Evolutionary conservation across 2,888 invertebrate genomes (phyloP).

Genomic region (Vandiemenella viatica): DNA sequence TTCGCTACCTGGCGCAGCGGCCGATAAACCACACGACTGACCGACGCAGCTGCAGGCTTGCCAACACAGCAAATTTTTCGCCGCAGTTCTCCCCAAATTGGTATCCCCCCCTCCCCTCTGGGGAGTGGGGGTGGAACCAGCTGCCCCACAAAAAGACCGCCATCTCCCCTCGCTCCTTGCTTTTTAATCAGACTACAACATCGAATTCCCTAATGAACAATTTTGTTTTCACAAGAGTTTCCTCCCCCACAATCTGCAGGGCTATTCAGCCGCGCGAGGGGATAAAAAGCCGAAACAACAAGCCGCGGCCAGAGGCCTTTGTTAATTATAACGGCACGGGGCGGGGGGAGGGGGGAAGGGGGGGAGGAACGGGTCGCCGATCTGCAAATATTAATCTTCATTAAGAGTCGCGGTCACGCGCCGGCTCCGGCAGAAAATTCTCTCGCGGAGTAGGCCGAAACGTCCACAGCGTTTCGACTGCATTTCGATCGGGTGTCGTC

Average conservation of each 20-base stretch:
- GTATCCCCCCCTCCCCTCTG: background rate
- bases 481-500: too few relatives aligned
- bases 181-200: slow-evolving; percentile 14
- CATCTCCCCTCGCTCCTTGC: background rate
- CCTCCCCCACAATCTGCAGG: background rate
- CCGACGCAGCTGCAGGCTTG: too few relatives aligned
- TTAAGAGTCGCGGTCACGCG: too few relatives aligned
- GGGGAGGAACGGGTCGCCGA: background rate
- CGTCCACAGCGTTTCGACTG: too few relatives aligned
- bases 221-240: slow-evolving; percentile 14
- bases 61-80: too few relatives aligned
- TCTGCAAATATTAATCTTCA: slow-evolving; percentile 11
- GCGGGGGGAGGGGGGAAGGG: background rate
- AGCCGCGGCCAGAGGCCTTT: slow-evolving; percentile 12
- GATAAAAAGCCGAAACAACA: too few relatives aligned
- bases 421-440: too few relatives aligned
- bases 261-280: slow-evolving; percentile 2
- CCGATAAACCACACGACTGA: too few relatives aligned
- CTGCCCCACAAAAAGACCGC: background rate
- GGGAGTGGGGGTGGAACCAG: background rate
- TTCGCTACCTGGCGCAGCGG: too few relatives aligned
- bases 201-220: slow-evolving; percentile 15
- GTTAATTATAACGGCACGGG: slow-evolving; percentile 11
- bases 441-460: too few relatives aligned
- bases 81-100: slow-evolving; percentile 3